Conservation (phyloP, 2,888 invertebrate species). For the Acleris literana region DNA sequence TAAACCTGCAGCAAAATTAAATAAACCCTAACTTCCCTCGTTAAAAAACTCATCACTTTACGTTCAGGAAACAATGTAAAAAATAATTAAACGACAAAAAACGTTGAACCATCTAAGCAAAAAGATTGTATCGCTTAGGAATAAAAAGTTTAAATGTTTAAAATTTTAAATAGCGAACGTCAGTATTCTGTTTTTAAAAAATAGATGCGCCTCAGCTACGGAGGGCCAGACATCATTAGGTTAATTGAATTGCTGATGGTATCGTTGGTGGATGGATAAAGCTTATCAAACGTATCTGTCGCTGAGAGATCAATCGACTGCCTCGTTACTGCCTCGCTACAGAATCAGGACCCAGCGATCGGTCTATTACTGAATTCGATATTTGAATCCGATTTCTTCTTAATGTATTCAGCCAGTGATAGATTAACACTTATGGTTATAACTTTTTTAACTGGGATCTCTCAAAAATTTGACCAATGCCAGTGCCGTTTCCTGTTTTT, state of each 20-base stretch:
- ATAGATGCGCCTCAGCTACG: constrained; percentile 28
- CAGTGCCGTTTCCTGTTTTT: too few relatives aligned
- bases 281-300: constrained; percentile 71
- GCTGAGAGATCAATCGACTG: constrained; percentile 66
- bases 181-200: constrained; percentile 29
- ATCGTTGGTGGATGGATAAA: constrained; percentile 60
- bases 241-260: constrained; percentile 72
- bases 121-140: constrained; percentile 29
- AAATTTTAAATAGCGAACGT: constrained; percentile 26
- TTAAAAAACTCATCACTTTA: constrained; percentile 29
- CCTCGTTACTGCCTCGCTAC: constrained; percentile 57
- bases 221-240: constrained; percentile 63
- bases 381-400: constrained; percentile 26
- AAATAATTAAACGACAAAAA: constrained; percentile 34
- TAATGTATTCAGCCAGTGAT: background rate
- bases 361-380: constrained; percentile 34
- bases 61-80: constrained; percentile 30
- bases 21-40: constrained; percentile 16
- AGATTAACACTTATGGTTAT: background rate
- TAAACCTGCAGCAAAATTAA: constrained; percentile 1
- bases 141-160: constrained; percentile 23
- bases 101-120: constrained; percentile 19
- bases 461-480: too few relatives aligned
- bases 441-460: too few relatives aligned
- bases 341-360: constrained; percentile 35